These are phyloP conservation scores for Oligia fasciuncula DNA, from an alignment of 2,888 invertebrate genomes.

Conservation along the genomic window DNA sequence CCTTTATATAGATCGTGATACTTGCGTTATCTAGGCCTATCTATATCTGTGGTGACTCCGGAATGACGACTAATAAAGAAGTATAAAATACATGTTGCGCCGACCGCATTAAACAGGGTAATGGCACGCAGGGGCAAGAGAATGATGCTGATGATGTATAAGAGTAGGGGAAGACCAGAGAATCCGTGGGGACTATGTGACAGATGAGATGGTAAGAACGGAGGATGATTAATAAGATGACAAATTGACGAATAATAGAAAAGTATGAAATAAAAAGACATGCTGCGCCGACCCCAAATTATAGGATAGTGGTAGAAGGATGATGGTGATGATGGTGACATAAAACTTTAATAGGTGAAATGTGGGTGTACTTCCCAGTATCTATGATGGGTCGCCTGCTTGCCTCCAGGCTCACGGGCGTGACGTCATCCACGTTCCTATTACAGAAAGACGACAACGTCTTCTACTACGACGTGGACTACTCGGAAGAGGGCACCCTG, in stretches of 20 bases:
- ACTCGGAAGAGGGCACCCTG: slow-evolving; percentile 14
- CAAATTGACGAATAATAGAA: background rate
- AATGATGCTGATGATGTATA: background rate
- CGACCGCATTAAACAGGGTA: background rate
- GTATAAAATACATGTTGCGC: background rate
- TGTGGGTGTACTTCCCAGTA: background rate
- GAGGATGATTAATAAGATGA: background rate
- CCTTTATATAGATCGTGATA: too few relatives aligned
- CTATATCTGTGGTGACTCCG: background rate
- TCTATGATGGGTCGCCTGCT: background rate
- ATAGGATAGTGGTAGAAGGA: background rate
- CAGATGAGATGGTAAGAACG: background rate
- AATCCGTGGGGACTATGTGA: background rate
- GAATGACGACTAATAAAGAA: background rate
- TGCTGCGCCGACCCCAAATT: too few relatives aligned
- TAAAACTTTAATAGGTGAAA: background rate
- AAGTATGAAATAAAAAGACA: background rate
- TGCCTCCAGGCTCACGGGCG: background rate
- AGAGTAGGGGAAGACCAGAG: background rate
- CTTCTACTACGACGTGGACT: slow-evolving; percentile 35
- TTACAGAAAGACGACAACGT: background rate
- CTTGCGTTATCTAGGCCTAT: too few relatives aligned
- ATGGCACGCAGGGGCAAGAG: background rate
- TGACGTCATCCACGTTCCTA: background rate
- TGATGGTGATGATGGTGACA: background rate